Evolutionary conservation across 2,888 invertebrate genomes (phyloP), one percentile per base, ranked within the genome.

Genomic region (Platycnemis pennipes): DNA sequence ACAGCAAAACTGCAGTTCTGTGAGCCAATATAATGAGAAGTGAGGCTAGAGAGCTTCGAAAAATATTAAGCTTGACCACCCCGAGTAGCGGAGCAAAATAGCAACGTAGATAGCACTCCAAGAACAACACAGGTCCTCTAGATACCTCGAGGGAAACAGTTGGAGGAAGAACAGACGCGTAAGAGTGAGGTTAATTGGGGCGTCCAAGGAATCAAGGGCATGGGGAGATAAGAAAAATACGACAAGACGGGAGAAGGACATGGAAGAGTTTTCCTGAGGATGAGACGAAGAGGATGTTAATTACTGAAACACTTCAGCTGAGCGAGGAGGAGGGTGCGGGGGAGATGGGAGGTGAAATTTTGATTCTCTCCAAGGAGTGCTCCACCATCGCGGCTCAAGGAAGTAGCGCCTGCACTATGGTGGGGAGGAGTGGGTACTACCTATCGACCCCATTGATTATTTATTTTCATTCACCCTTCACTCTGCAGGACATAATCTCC

Each of bases 371-470:
- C 77, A 37, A 37, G 77, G 77, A 77, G 37, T 37, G 37, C 37
- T 37, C 37, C 77, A 0, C 77, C 77, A 37, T 11, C 77, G 31
- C 37, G 1, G 31, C 13, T 22, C 77, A 37, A 77, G 16, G 77
- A 11, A 13, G 37, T 0, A 22, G 31, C n/a, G 37, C 77, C 37
- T 13, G 37, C 77, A 11, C 37, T 37, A 77, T 37, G 37, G 13
- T 37, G 77, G 13, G 11, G 26, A 77, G 31, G n/a, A n/a, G 56
- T 44, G 26, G 63, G 44, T 37, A 63, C 63, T 91, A 91, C 44
- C 69, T 91, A 91, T 91, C 91, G 91, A 69, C 37, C n/a, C 45
- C 44, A 91, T 91, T 69, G 91, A 91, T 91, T 69, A 63, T 91
- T 91, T 37, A 77, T 77, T 37, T 77, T 77, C 37, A 37, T 37